Conservation (phyloP, 2,797 vertebrate species). For the Onychomys torridus region DNA sequence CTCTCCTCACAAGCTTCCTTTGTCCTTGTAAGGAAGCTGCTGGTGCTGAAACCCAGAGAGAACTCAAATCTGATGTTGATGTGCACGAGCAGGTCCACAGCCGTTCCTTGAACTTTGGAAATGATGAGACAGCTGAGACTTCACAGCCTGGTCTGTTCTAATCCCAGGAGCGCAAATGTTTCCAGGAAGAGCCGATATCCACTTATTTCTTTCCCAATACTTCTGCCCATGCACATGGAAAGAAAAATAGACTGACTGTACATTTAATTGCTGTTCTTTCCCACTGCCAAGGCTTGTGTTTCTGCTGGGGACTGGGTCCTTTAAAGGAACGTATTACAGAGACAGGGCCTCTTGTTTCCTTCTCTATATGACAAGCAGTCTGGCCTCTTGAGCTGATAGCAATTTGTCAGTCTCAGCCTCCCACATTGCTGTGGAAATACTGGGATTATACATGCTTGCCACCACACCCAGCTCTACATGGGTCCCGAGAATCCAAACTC, state of each 20-base stretch:
- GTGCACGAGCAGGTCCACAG: accelerated
- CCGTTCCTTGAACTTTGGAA: neutral
- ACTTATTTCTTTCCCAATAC: too few species aligned
- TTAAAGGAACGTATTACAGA: neutral
- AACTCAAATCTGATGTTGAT: neutral
- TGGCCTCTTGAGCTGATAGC: neutral
- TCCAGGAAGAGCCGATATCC: neutral
- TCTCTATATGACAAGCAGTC: too few species aligned
- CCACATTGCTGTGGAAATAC: neutral
- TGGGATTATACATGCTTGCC: neutral
- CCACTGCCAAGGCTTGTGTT: neutral
- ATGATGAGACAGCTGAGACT: neutral
- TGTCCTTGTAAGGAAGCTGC: neutral
- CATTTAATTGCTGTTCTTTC: neutral
- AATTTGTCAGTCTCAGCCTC: neutral
- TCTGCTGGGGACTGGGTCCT: neutral
- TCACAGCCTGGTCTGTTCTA: neutral
- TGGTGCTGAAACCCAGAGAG: neutral
- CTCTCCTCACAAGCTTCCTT: neutral
- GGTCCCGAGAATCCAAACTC: neutral
- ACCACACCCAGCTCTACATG: neutral
- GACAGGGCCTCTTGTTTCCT: neutral
- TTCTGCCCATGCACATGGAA: neutral
- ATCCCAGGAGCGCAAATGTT: neutral
- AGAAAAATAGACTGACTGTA: neutral